These are phyloP conservation scores for Idaea biselata DNA, from an alignment of 2,888 invertebrate genomes.

Conservation along the genomic window DNA sequence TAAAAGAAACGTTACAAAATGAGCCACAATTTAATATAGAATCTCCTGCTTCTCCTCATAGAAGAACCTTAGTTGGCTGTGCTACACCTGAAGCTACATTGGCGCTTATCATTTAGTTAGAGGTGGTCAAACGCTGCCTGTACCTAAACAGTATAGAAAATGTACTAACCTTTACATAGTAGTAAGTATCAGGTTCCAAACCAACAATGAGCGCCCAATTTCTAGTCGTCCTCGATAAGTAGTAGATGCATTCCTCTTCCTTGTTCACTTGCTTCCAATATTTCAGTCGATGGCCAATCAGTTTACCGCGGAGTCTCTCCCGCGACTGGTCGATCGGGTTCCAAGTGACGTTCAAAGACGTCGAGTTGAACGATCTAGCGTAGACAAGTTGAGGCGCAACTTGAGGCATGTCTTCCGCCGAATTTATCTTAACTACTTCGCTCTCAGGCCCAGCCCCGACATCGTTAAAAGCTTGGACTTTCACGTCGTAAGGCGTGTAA, in stretches of 20 bases:
- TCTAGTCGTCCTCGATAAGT: constrained; percentile 89
- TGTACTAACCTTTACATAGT: constrained; percentile 87
- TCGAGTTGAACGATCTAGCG: constrained; percentile 92
- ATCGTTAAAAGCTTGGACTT: constrained; percentile 91
- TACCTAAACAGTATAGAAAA: too few species aligned
- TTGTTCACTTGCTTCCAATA: constrained; percentile 91
- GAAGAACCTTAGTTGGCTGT: too few species aligned
- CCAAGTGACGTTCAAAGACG: constrained; percentile 96
- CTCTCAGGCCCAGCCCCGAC: constrained; percentile 92
- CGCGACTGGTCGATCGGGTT: constrained; percentile 90
- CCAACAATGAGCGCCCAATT: constrained; percentile 96
- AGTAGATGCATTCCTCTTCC: constrained; percentile 90
- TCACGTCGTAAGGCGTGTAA: constrained; percentile 91
- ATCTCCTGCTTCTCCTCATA: too few species aligned
- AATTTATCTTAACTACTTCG: constrained; percentile 86
- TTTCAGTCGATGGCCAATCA: constrained; percentile 95
- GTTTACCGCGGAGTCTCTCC: constrained; percentile 91
- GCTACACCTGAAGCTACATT: too few species aligned
- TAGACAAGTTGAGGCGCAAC: constrained; percentile 91
- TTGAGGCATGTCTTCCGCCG: constrained; percentile 96
- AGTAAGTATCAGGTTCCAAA: constrained; percentile 94
- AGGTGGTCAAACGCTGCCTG: too few species aligned
- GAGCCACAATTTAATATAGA: too few species aligned
- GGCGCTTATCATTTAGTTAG: too few species aligned
- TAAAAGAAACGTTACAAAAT: too few species aligned